Evolutionary conservation across 2,797 vertebrate genomes (phyloP), one percentile per base, ranked within the genome.

Genomic region (Morelia viridis): DNA sequence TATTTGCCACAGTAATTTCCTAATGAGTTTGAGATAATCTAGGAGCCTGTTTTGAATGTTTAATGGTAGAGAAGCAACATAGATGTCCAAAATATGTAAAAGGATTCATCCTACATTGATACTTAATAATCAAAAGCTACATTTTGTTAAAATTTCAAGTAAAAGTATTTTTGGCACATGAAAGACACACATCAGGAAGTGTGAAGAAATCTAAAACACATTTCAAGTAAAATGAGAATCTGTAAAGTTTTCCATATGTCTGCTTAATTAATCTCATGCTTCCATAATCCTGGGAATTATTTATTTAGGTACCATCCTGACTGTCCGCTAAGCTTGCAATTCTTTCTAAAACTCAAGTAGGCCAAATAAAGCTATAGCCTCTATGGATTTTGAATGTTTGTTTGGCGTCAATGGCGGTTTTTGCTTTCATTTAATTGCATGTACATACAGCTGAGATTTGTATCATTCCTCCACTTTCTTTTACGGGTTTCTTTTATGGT

Each of bases 201-300:
- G 95, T 92, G 94, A 95, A 94, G 95, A 97, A 97, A 97, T 96
- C 91, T 89, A 94, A 97, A 97, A 94, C 95, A 96, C 22, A 91
- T 94, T 96, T 96, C 89, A 50, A 93, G 93, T 90, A 93, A 89
- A 95, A 92, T 89, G 87, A 46, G 68, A 91, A 94, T 46, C 88
- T 2, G 0, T 88, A 61, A 92, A 93, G 90, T 89, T 93, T 92
- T 92, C 96, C 95, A 89, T 92, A 90, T 96, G 96, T 89, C 94
- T 94, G 85, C 89, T 88, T 95, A 95, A 96, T 94, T 94, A 94
- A 76, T 95, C 94, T 95, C 93, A 90, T 88, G 84, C 88, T 94
- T 94, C 92, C 90, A 11, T 46, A 62, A 92, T 62, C 1, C 0
- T 95, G 94, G 94, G 80, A 90, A 90, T 96, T 93, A 83, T 94